These are phyloP conservation scores for Tanytarsus gracilentus DNA, from an alignment of 2,888 invertebrate species.

Conservation along the genomic window DNA sequence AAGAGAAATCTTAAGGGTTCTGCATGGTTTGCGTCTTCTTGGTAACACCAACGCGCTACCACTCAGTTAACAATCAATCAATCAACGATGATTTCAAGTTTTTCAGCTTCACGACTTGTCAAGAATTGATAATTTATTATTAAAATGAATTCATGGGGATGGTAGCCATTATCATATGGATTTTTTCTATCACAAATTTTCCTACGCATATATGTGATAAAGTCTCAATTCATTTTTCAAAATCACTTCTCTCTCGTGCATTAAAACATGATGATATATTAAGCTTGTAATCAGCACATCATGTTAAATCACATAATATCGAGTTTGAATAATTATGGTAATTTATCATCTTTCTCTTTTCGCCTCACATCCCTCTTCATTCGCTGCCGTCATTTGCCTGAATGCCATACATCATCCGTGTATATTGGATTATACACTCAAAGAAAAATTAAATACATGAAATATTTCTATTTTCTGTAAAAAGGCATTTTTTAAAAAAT, in stretches of 20 bases:
- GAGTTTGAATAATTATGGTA: conserved; percentile 22
- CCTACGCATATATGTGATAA: no score
- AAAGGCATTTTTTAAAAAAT: no score
- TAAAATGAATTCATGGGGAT: neutral
- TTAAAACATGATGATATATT: conserved; percentile 5
- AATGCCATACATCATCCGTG: neutral
- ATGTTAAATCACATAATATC: conserved; percentile 24
- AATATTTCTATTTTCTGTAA: no score
- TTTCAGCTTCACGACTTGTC: conserved; percentile 9
- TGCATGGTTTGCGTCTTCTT: no score
- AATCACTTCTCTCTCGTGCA: neutral
- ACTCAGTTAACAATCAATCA: no score
- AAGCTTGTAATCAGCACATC: conserved; percentile 23
- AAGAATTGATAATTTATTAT: conserved; percentile 10
- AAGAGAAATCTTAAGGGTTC: no score
- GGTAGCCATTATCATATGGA: no score
- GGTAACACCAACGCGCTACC: no score
- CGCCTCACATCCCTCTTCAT: neutral
- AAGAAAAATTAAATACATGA: no score
- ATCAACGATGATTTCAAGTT: conserved; percentile 15
- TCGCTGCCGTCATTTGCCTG: neutral
- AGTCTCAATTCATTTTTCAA: no score
- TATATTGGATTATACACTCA: no score
- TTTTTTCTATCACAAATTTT: no score
- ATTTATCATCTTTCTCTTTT: conserved; percentile 24